Base-by-base conservation (phyloP, 2,113 vertebrate genomes). In the Piaya cayana region DNA sequence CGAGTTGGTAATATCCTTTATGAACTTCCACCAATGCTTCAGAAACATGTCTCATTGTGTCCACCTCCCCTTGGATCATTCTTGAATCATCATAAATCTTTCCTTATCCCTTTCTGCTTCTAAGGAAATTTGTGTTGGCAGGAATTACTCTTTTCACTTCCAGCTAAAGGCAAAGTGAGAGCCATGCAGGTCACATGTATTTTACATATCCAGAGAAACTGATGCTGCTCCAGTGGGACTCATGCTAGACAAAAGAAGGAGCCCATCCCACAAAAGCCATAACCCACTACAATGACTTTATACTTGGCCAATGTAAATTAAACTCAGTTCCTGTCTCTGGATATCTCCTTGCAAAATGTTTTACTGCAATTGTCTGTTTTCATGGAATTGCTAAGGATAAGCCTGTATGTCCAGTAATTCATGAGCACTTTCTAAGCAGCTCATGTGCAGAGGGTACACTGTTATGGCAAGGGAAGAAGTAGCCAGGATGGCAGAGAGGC, bases 171-270 rank as follows among this genome's bases (percentile, higher is more conserved):
- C 32, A 34, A 36, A 90, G 67, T 1, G 5, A 62, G 56, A 86
- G 60, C 60, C 32, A 17, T 55, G 32, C 25, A 58, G 71, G 71
- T 92, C 88, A 88, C 42, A 47, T 34, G 34, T 5, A 39, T 74
- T 67, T 95, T 88, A 71, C 94, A 43, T 34, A 94, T 93, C 82
- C 88, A 86, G 30, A 93, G 71, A 96, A 96, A 43, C 2, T 21
- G 43, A 59, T 62, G 77, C 12, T 78, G 68, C 59, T 83, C 88
- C 91, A 36, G 21, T 2, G 78, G 75, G 79, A 90, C 17, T 78
- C 32, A 21, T 11, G 59, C 39, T 80, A 78, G 72, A 97, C 95
- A 97, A 97, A 96, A 93, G 94, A 52, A 95, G 91, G 92, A 97
- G 95, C 92, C 29, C 72, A 81, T 82, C 59, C 86, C 64, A 79